Percentiles rank a stretch among this genome's conserved stretches.
These are phyloP conservation scores for zebrafish (Danio rerio) DNA, from an alignment of 2,113 vertebrate species.

Conservation along the genomic window DNA sequence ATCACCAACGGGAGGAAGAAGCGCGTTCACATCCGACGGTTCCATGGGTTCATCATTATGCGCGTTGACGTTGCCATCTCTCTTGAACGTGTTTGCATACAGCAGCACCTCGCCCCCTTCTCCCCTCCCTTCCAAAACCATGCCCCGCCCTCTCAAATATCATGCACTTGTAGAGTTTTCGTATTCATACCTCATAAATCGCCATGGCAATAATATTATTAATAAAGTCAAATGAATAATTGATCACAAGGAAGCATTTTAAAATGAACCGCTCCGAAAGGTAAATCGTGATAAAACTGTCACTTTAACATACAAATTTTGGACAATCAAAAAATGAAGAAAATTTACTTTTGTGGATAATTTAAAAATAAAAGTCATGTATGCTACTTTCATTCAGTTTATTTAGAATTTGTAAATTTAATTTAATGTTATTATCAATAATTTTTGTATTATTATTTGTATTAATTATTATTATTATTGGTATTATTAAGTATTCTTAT, in stretches of 20 bases:
- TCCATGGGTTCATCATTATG: slow-evolving; percentile 44
- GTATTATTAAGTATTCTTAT: too few species aligned
- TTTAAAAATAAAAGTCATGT: too few species aligned
- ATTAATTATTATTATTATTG: too few species aligned
- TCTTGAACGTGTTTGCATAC: slow-evolving; percentile 30
- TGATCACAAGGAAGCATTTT: background rate
- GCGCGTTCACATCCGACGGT: slow-evolving; percentile 31
- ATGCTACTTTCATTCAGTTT: too few species aligned
- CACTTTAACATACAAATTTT: too few species aligned
- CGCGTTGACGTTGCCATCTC: slow-evolving; percentile 48
- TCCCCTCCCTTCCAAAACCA: slow-evolving; percentile 13
- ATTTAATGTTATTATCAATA: too few species aligned
- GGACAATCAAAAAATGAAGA: too few species aligned
- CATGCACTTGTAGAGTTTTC: background rate
- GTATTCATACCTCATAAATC: slow-evolving; percentile 1
- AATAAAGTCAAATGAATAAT: background rate
- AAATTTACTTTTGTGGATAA: too few species aligned
- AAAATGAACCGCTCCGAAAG: too few species aligned
- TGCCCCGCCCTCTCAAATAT: slow-evolving; percentile 12
- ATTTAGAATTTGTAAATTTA: too few species aligned
- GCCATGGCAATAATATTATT: background rate
- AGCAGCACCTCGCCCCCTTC: slow-evolving; percentile 6
- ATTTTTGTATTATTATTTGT: too few species aligned
- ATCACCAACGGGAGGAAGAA: slow-evolving; percentile 2
- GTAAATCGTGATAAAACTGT: too few species aligned